Percentiles rank a stretch among this genome's conserved stretches.
phyloP scores from a whole-genome alignment of 2,113 vertebrate species.

The Narcine bancroftii region DNA sequence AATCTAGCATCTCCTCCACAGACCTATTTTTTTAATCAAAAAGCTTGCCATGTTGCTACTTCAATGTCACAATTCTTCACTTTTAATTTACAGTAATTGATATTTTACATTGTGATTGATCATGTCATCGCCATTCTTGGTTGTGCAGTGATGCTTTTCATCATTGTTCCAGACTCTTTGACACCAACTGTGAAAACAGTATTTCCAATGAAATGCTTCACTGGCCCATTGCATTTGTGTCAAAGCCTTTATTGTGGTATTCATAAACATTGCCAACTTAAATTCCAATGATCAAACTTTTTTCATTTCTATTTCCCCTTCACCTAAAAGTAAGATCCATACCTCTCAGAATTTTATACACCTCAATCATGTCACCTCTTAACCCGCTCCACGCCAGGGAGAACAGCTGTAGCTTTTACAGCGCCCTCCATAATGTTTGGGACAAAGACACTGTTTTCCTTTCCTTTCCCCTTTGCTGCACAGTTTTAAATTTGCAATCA shows the following conservation, averaged over 20 bases:
- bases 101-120: constrained; percentile 25
- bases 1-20: too few species aligned
- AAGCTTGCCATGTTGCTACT: neutral
- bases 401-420: too few species aligned
- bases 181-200: constrained; percentile 11
- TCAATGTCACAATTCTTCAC: neutral
- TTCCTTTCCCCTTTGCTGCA: too few species aligned
- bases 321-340: neutral
- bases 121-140: constrained; percentile 26
- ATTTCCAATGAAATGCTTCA: constrained; percentile 9
- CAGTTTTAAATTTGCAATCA: too few species aligned
- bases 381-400: too few species aligned
- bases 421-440: too few species aligned
- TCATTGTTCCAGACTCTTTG: neutral
- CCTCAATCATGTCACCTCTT: too few species aligned
- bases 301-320: neutral
- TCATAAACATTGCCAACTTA: neutral
- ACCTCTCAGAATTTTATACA: too few species aligned
- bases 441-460: too few species aligned
- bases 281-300: neutral
- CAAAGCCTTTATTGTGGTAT: constrained; percentile 1
- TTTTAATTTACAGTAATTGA: neutral
- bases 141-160: constrained; percentile 18
- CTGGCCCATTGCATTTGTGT: neutral
- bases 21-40: neutral